Conservation (phyloP, 2,113 vertebrate genomes). For the Cephalopterus ornatus region DNA sequence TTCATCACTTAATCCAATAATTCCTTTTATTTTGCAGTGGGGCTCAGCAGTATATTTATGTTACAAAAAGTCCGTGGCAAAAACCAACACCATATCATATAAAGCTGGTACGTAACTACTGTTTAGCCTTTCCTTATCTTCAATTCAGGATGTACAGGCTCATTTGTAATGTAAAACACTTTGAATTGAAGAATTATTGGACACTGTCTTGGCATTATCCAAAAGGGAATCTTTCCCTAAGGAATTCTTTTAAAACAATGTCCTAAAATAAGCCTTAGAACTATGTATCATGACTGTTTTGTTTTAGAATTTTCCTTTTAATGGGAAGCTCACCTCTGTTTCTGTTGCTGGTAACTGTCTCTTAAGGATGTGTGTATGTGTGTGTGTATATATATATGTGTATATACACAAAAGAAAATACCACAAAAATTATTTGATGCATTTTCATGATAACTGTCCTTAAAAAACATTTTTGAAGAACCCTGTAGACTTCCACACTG, state of each 20-base stretch:
- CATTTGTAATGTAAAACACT: not conserved
- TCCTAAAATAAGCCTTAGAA: not conserved
- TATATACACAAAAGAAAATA: not conserved
- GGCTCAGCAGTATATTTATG: constrained; percentile 95
- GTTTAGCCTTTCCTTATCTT: not conserved
- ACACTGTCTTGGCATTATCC: not conserved
- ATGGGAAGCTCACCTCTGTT: not conserved
- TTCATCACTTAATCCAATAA: not conserved
- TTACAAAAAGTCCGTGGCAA: constrained; percentile 98
- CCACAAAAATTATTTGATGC: not conserved
- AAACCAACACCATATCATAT: constrained; percentile 94
- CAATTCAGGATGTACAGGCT: not conserved
- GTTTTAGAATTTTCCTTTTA: not conserved
- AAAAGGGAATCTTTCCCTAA: not conserved
- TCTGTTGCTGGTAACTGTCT: not conserved
- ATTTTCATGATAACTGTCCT: not conserved
- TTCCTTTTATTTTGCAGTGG: constrained; percentile 81
- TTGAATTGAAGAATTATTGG: not conserved
- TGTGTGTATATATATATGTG: too few species aligned
- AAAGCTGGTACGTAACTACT: constrained; percentile 89
- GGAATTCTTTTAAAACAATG: not conserved
- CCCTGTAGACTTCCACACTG: not conserved
- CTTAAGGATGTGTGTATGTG: not conserved
- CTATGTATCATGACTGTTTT: not conserved
- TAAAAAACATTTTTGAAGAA: not conserved